These are phyloP conservation scores for Dolomedes plantarius DNA, from an alignment of 2,888 invertebrate species.

Conservation along the genomic window DNA sequence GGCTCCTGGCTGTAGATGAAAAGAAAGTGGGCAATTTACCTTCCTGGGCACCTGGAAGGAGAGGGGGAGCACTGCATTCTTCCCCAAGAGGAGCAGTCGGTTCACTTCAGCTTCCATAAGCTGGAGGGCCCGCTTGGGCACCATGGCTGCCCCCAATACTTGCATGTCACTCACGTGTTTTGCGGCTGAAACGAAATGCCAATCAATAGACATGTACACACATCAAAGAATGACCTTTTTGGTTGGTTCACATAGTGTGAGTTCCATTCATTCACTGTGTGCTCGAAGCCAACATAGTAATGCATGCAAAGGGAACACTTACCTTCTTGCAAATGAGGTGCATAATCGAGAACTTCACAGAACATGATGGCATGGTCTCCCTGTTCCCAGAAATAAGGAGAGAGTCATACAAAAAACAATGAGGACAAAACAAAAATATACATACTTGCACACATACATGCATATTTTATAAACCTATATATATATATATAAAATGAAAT, in stretches of 20 bases:
- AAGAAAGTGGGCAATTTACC: no score
- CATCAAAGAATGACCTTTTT: no score
- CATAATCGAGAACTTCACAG: conserved; percentile 91
- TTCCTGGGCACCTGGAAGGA: conserved; percentile 96
- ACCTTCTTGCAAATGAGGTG: conserved; percentile 93
- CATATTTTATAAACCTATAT: no score
- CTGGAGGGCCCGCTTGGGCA: conserved; percentile 92
- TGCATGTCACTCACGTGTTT: conserved; percentile 91
- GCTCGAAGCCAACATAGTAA: conserved; percentile 9
- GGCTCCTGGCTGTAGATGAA: no score
- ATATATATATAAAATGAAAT: no score
- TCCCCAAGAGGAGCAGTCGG: conserved; percentile 89
- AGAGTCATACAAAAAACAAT: no score
- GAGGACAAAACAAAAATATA: no score
- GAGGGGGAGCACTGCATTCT: conserved; percentile 90
- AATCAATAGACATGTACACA: not conserved
- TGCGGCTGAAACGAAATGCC: conserved; percentile 77
- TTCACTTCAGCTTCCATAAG: conserved; percentile 99
- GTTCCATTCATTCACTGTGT: no score
- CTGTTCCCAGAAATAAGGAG: conserved; percentile 74
- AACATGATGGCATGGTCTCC: conserved; percentile 92
- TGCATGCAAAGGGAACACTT: no score
- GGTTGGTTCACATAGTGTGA: no score
- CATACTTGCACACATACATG: no score
- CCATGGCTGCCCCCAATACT: conserved; percentile 93